Evolutionary conservation across 2,888 invertebrate genomes (phyloP), one percentile per base, ranked within the genome.

Genomic region (Bursaphelenchus okinawaensis): DNA sequence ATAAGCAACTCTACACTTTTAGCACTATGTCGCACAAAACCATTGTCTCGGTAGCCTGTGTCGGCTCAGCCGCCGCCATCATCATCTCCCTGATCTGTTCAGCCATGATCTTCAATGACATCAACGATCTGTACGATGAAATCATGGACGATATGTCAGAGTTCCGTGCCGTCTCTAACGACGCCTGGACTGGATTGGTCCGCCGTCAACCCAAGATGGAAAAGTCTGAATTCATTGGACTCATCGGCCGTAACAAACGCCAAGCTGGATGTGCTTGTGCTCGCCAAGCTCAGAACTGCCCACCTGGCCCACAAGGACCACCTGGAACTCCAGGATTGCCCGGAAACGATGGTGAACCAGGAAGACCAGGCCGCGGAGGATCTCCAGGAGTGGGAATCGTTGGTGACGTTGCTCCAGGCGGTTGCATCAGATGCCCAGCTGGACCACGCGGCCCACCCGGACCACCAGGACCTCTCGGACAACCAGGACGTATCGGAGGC

Each of bases 271-370:
- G 62, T n/a, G 62, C 55, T 1, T 62, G 55, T 20, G 55, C 62
- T 6, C 24, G 27, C 8, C 28, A n/a, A 40, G 3, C 2, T 16
- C 40, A 40, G n/a, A 40, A 40, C 61, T 19, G 60, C 55, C 60
- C 60, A 19, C 23, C 54, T 20, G 60, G 60, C 16, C 65, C 62
- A 4, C 40, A 63, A n/a, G 63, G 63, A 26, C 65, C 65, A 6
- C 65, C 65, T 4, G 65, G 65, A 9, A 19, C 65, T 3, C 66
- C 65, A 24, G 65, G 65, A 52, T 63, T 50, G 12, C 65, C 65
- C 55, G 65, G 65, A 65, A 31, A 23, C n/a, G 20, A 19, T 23
- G 65, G 65, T 26, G 6, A 22, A n/a, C 65, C 65, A 16, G 65
- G 65, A 29, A 6, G 26, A 31, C 40, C 57, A 16, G 56, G 55